phyloP scores from a whole-genome alignment of 2,888 invertebrate genomes.

The Nebria salina region DNA sequence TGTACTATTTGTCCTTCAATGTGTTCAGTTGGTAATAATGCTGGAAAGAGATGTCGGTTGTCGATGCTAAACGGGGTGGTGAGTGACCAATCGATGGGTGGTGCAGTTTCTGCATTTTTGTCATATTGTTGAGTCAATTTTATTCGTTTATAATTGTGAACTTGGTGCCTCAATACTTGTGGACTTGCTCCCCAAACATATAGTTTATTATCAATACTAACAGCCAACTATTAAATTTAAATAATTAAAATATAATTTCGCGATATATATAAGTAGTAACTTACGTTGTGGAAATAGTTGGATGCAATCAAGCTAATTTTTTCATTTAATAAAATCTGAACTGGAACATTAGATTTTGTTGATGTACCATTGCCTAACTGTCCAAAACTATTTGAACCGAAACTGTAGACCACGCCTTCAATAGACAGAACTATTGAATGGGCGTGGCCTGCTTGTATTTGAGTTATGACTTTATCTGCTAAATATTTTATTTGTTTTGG shows the following conservation, averaged over 20 bases:
- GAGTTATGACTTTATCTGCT: slow-evolving; percentile 63
- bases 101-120: slow-evolving; percentile 51
- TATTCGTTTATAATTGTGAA: slow-evolving; percentile 70
- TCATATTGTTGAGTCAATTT: slow-evolving; percentile 65
- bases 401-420: slow-evolving; percentile 75
- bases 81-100: slow-evolving; percentile 33
- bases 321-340: slow-evolving; percentile 66
- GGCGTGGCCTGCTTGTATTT: slow-evolving; percentile 73
- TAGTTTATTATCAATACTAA: slow-evolving; percentile 72
- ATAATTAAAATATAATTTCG: background rate
- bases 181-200: slow-evolving; percentile 84
- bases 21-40: slow-evolving; percentile 69
- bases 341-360: slow-evolving; percentile 72
- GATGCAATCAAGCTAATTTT: slow-evolving; percentile 68
- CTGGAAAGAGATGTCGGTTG: slow-evolving; percentile 68
- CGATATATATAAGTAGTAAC: slow-evolving; percentile 52
- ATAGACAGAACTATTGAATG: slow-evolving; percentile 76
- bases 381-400: slow-evolving; percentile 81
- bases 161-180: slow-evolving; percentile 74
- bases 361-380: slow-evolving; percentile 73
- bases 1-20: slow-evolving; percentile 72
- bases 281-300: slow-evolving; percentile 82
- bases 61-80: slow-evolving; percentile 47
- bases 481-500: slow-evolving; percentile 67
- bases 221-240: slow-evolving; percentile 68